Percentiles rank a stretch among this genome's conserved stretches.
phyloP scores from a whole-genome alignment of 2,797 vertebrate genomes.

The Syncerus caffer region DNA sequence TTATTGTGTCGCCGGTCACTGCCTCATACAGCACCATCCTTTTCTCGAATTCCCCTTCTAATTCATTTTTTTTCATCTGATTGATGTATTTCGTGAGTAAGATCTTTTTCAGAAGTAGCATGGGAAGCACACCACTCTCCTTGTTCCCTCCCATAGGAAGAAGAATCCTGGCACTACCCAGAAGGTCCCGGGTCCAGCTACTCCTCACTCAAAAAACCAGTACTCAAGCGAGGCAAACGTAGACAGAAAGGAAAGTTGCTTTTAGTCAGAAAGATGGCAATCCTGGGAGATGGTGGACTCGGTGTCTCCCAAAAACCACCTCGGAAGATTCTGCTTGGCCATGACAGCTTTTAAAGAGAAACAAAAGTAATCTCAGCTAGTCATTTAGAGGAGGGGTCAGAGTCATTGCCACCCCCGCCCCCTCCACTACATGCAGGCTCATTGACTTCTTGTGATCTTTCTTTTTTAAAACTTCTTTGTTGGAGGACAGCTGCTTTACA shows the following conservation, averaged over 20 bases:
- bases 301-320: background rate
- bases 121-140: accelerated
- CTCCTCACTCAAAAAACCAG: background rate
- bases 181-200: background rate
- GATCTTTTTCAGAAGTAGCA: no score
- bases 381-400: background rate
- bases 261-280: background rate
- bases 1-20: background rate
- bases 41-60: background rate
- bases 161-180: background rate
- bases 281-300: background rate
- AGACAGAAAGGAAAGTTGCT: background rate
- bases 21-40: background rate
- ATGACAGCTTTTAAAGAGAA: background rate
- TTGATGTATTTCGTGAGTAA: no score
- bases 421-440: background rate
- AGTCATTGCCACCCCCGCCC: background rate
- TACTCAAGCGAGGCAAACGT: background rate
- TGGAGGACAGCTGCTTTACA: background rate
- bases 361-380: background rate
- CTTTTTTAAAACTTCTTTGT: background rate
- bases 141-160: background rate
- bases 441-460: background rate
- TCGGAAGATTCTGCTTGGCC: background rate
- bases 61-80: background rate